These are phyloP conservation scores for Otolemur crassicaudatus DNA, from an alignment of 2,797 vertebrate species.

Conservation along the genomic window DNA sequence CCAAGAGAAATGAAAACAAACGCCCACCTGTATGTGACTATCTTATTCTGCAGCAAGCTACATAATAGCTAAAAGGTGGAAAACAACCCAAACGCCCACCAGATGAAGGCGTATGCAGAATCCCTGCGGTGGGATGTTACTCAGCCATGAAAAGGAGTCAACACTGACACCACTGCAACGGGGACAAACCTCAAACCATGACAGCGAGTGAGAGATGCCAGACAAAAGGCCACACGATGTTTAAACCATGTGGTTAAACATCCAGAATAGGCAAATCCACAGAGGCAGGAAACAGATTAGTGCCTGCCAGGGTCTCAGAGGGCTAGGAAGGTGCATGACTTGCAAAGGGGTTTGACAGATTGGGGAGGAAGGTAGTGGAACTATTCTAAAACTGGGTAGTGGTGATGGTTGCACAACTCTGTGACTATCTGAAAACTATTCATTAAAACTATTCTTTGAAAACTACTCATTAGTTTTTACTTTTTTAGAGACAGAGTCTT, in stretches of 20 bases:
- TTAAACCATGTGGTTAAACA: background rate
- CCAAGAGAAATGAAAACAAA: background rate
- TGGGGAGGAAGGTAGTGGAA: background rate
- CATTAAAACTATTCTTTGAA: background rate
- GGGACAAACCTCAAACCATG: background rate
- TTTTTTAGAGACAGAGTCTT: background rate
- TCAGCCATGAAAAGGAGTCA: background rate
- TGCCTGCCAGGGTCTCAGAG: background rate
- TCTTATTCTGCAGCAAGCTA: background rate
- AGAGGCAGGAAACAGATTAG: background rate
- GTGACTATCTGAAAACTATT: background rate
- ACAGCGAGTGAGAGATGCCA: background rate
- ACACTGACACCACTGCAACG: accelerated
- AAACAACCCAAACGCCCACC: background rate
- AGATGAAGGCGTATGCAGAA: accelerated
- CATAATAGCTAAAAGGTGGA: background rate
- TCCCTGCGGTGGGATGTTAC: accelerated
- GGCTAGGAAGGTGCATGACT: background rate
- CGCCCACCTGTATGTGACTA: background rate
- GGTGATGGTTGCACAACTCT: background rate
- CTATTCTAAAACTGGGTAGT: background rate
- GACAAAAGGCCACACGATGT: background rate
- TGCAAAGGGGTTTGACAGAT: background rate
- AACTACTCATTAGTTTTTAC: background rate
- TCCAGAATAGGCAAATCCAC: background rate